Conservation (phyloP, 2,888 invertebrate species). For the Panzeria rudis region DNA sequence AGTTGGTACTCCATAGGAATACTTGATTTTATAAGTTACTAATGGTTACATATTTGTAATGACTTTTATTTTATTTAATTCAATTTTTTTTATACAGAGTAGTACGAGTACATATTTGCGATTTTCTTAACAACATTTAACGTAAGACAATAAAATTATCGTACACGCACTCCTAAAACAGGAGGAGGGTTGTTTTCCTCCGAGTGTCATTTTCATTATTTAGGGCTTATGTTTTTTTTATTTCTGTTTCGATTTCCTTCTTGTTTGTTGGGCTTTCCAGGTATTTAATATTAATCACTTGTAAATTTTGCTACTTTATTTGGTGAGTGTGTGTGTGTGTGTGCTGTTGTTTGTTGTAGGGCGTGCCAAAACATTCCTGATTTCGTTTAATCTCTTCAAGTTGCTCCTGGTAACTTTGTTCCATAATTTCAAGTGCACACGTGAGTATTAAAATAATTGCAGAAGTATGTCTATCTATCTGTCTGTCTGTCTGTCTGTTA, state of each 20-base stretch:
- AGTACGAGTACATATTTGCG: not conserved
- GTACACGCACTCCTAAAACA: conserved; percentile 16
- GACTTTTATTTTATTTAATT: conserved; percentile 5
- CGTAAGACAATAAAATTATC: conserved; percentile 45
- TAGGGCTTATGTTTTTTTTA: conserved; percentile 10
- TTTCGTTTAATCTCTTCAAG: conserved; percentile 51
- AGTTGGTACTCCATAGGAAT: conserved; percentile 35
- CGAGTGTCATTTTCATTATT: conserved; percentile 42
- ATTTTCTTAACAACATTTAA: conserved; percentile 28
- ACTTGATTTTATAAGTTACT: conserved; percentile 58
- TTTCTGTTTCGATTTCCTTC: not conserved
- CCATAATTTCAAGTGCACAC: conserved; percentile 48
- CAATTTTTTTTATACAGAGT: not conserved
- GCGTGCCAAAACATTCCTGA: conserved; percentile 55
- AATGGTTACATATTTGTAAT: conserved; percentile 51
- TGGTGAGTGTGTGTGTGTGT: not conserved
- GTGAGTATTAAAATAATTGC: conserved; percentile 40
- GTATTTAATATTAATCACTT: conserved; percentile 62
- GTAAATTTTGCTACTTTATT: conserved; percentile 56
- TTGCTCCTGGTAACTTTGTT: conserved; percentile 59
- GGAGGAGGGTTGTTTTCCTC: conserved; percentile 42
- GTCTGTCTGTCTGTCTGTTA: not conserved
- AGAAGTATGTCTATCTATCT: not conserved
- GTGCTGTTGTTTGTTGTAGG: conserved; percentile 15
- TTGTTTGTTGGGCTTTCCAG: conserved; percentile 13